Percentiles rank a stretch among this genome's conserved stretches.
Conservation (phyloP, 2,888 invertebrate genomes). For the Oscheius onirici region DNA sequence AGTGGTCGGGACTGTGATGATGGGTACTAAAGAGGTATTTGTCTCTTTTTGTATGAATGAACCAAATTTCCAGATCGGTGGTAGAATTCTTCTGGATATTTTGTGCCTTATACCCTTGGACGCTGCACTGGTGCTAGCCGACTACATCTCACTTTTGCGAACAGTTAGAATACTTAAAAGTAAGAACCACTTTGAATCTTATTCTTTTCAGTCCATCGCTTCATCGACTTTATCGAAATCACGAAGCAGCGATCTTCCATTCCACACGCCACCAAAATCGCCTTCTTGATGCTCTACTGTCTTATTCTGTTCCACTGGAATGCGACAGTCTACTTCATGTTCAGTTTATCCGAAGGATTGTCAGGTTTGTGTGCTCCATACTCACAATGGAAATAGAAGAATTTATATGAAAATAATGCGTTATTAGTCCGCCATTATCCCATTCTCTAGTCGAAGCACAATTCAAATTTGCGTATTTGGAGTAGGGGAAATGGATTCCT, state of each 20-base stretch:
- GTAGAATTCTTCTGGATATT: conserved; percentile 50
- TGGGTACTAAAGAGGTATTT: conserved; percentile 5
- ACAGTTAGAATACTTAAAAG: conserved; percentile 38
- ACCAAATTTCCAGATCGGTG: conserved; percentile 33
- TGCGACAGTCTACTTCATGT: conserved; percentile 67
- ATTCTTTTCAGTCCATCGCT: conserved; percentile 39
- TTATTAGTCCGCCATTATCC: too few species aligned
- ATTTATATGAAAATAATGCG: too few species aligned
- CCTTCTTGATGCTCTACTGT: conserved; percentile 51
- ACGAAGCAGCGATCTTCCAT: conserved; percentile 39
- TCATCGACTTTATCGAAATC: conserved; percentile 48
- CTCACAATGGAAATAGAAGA: too few species aligned
- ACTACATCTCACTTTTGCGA: conserved; percentile 40
- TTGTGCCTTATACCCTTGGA: conserved; percentile 57
- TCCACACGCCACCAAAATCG: conserved; percentile 63
- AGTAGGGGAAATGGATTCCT: too few species aligned
- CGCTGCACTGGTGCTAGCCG: conserved; percentile 39
- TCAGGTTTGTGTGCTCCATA: conserved; percentile 3
- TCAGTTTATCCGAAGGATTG: conserved; percentile 54
- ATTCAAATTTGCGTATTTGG: too few species aligned
- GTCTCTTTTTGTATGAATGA: neutral
- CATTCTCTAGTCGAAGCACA: too few species aligned
- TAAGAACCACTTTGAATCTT: conserved; percentile 10
- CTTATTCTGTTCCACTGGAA: conserved; percentile 62
- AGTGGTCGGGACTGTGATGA: neutral